Evolutionary conservation across 2,888 invertebrate species (phyloP).

Genomic region (Apamea epomidion): DNA sequence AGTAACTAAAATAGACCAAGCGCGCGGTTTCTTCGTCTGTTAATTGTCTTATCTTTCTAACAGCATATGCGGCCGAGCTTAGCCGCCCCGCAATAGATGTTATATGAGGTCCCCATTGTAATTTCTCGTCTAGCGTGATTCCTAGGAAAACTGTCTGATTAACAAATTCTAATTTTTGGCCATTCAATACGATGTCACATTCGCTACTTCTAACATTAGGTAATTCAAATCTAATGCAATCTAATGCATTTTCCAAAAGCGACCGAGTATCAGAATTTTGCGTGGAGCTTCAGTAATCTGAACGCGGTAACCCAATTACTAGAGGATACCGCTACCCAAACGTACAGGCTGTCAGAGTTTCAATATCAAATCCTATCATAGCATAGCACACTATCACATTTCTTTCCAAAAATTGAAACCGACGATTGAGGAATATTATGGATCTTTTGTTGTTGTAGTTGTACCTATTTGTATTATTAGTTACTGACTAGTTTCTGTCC

Average conservation of each 20-base stretch:
- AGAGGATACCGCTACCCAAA: constrained; percentile 1
- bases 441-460: background rate
- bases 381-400: background rate
- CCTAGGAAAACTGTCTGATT: too few relatives aligned
- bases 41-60: too few relatives aligned
- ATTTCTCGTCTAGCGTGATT: too few relatives aligned
- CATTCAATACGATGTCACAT: too few relatives aligned
- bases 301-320: constrained; percentile 15
- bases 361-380: constrained; percentile 1
- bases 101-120: too few relatives aligned
- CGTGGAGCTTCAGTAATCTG: background rate
- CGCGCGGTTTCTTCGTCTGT: too few relatives aligned
- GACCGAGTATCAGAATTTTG: background rate
- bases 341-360: constrained; percentile 21
- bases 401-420: background rate
- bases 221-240: too few relatives aligned
- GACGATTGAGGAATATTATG: background rate
- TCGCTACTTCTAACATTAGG: too few relatives aligned
- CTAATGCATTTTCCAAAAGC: background rate
- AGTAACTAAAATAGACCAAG: too few relatives aligned
- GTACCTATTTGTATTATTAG: background rate
- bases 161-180: too few relatives aligned
- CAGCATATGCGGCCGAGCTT: too few relatives aligned
- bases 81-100: too few relatives aligned
- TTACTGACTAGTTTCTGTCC: background rate